These are phyloP conservation scores for Halisarca cf. caerulea DNA, from an alignment of 37 sponge, comb jelly and placozoan genomes.

Conservation along the genomic window DNA sequence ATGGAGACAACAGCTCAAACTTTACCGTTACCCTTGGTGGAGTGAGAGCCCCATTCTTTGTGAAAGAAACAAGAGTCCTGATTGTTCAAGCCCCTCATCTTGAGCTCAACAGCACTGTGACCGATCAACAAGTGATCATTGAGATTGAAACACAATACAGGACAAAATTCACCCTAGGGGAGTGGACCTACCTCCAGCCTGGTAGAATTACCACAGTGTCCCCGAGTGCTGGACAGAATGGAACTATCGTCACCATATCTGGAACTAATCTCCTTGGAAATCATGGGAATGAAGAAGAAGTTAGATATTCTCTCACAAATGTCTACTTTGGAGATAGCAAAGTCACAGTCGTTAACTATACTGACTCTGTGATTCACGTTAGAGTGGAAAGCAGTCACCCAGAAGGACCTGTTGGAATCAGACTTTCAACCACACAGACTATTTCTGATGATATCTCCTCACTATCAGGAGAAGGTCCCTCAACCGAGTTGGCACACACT, in stretches of 20 bases:
- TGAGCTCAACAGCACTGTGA: neutral
- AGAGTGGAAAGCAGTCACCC: conserved; percentile 28
- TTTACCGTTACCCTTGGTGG: conserved; percentile 41
- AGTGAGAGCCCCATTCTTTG: neutral
- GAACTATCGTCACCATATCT: conserved; percentile 61
- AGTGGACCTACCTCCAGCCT: conserved; percentile 35
- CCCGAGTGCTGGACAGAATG: conserved; percentile 54
- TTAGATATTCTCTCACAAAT: neutral
- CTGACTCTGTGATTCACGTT: conserved; percentile 14
- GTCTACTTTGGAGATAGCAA: conserved; percentile 31
- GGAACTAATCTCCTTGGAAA: conserved; percentile 63
- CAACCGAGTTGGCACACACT: neutral
- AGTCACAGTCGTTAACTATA: conserved; percentile 6
- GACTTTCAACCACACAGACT: conserved; percentile 50
- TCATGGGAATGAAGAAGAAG: neutral
- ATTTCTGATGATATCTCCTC: neutral
- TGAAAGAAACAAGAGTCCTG: neutral
- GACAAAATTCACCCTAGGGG: neutral
- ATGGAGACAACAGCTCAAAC: conserved; percentile 65
- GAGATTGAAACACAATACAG: conserved; percentile 49
- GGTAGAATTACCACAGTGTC: conserved; percentile 24
- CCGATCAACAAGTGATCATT: neutral
- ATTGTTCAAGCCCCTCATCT: neutral
- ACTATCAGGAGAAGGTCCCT: conserved; percentile 37
- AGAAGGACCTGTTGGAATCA: neutral